phyloP scores from a whole-genome alignment of 1,140 invertebrate species.

The Diorhabda sublineata region DNA sequence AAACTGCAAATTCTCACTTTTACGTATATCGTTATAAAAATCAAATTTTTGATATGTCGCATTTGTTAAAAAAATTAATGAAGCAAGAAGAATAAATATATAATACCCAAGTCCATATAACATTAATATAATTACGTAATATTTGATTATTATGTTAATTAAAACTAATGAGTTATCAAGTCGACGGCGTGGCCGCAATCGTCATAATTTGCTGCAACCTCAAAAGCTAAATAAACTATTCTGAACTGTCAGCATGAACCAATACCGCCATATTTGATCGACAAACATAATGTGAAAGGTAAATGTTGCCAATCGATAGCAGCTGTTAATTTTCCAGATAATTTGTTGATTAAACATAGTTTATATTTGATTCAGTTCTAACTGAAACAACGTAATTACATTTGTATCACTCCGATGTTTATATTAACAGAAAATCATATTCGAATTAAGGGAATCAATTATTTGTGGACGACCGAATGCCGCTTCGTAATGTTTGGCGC shows the following conservation, averaged over 20 bases:
- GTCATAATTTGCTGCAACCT: slow-evolving; percentile 24
- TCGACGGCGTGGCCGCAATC: slow-evolving; percentile 7
- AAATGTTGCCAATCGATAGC: slow-evolving; percentile 39
- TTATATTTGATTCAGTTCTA: slow-evolving; percentile 29
- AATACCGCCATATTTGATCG: slow-evolving; percentile 36
- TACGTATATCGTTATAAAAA: too few relatives aligned
- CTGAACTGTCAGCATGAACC: slow-evolving; percentile 3
- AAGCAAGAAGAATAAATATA: too few relatives aligned
- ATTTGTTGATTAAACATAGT: slow-evolving; percentile 36
- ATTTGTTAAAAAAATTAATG: too few relatives aligned
- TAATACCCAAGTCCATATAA: too few relatives aligned
- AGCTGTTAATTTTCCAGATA: slow-evolving; percentile 39
- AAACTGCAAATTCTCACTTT: too few relatives aligned
- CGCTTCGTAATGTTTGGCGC: background rate
- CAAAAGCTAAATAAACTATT: slow-evolving; percentile 31
- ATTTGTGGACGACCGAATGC: slow-evolving; percentile 1
- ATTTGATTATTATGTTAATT: slow-evolving; percentile 24
- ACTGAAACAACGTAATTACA: slow-evolving; percentile 20
- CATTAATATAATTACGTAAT: background rate
- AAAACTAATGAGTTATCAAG: slow-evolving; percentile 26
- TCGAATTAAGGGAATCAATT: slow-evolving; percentile 3
- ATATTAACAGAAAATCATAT: slow-evolving; percentile 6
- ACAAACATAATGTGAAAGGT: slow-evolving; percentile 38
- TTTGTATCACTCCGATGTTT: slow-evolving; percentile 10
- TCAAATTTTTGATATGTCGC: too few relatives aligned